Evolutionary conservation across 2,888 invertebrate genomes (phyloP).

Genomic region (Nematopogon swammerdamellus): DNA sequence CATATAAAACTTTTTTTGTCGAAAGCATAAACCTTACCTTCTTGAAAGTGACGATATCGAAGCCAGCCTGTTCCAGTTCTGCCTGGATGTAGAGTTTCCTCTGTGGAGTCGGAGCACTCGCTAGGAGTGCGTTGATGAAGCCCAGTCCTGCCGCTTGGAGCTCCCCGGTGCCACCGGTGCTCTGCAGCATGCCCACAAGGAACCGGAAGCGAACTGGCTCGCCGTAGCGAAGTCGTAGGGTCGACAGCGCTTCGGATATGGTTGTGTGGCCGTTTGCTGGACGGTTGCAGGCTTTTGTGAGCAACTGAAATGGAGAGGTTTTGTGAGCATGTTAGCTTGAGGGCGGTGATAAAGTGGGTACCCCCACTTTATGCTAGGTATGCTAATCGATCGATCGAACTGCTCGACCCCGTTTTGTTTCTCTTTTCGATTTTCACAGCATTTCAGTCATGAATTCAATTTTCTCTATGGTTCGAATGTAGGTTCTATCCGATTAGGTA

Average conservation of each 20-base stretch:
- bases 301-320: slow-evolving; percentile 71
- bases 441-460: too few relatives aligned
- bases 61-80: slow-evolving; percentile 78
- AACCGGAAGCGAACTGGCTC: slow-evolving; percentile 92
- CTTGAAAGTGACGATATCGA: slow-evolving; percentile 61
- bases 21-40: slow-evolving; percentile 33
- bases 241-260: slow-evolving; percentile 88
- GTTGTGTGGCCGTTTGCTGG: slow-evolving; percentile 75
- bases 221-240: slow-evolving; percentile 81
- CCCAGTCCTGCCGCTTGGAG: slow-evolving; percentile 76
- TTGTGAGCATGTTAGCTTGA: slow-evolving; percentile 3
- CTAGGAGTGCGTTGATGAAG: slow-evolving; percentile 81
- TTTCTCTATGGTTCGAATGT: too few relatives aligned
- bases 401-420: too few relatives aligned
- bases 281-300: slow-evolving; percentile 79
- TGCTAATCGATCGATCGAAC: too few relatives aligned
- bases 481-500: too few relatives aligned
- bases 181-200: slow-evolving; percentile 83
- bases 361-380: too few relatives aligned
- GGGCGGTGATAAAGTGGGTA: too few relatives aligned
- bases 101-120: slow-evolving; percentile 72
- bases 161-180: slow-evolving; percentile 69
- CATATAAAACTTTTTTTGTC: too few relatives aligned
- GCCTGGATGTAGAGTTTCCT: slow-evolving; percentile 81
- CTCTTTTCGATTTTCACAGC: too few relatives aligned